phyloP scores from a whole-genome alignment of 2,113 vertebrate species.

The Columbina picui region DNA sequence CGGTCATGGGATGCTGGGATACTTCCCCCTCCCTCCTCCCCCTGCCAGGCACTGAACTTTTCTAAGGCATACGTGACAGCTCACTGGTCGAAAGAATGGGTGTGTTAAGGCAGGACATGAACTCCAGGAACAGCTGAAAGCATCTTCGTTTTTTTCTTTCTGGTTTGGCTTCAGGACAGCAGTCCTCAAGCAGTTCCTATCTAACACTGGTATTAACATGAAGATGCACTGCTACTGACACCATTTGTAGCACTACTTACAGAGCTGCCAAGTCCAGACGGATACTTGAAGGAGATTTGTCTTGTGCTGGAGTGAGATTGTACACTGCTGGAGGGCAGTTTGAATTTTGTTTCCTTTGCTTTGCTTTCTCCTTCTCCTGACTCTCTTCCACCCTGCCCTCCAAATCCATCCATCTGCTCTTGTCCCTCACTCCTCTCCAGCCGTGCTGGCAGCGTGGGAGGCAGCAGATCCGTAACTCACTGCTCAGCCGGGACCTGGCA shows the following conservation, averaged over 20 bases:
- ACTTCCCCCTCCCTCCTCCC: conserved; percentile 24
- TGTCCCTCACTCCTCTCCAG: conserved; percentile 53
- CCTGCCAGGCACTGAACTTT: not conserved
- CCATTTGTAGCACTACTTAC: conserved; percentile 65
- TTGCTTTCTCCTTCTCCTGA: conserved; percentile 44
- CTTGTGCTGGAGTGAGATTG: conserved; percentile 56
- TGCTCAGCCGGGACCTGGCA: not conserved
- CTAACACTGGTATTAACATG: conserved; percentile 23
- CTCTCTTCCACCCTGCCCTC: conserved; percentile 44
- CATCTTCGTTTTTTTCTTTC: not conserved
- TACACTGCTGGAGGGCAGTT: conserved; percentile 44
- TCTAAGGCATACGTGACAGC: conserved; percentile 14
- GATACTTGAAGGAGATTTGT: conserved; percentile 50
- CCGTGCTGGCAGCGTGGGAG: not conserved
- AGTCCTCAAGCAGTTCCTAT: not conserved
- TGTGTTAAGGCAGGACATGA: conserved; percentile 42
- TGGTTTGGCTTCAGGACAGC: conserved; percentile 46
- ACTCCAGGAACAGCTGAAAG: conserved; percentile 57
- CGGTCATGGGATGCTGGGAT: not conserved
- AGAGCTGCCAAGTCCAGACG: conserved; percentile 64
- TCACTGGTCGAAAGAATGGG: not conserved
- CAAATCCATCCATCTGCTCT: conserved; percentile 66
- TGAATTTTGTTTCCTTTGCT: conserved; percentile 31
- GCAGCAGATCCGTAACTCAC: not conserved
- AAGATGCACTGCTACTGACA: conserved; percentile 58